A percentile compares a stretch with the other conserved stretches of the same genome.
Evolutionary conservation across 2,113 vertebrate genomes (phyloP).

Genomic region (Zapornia atra): DNA sequence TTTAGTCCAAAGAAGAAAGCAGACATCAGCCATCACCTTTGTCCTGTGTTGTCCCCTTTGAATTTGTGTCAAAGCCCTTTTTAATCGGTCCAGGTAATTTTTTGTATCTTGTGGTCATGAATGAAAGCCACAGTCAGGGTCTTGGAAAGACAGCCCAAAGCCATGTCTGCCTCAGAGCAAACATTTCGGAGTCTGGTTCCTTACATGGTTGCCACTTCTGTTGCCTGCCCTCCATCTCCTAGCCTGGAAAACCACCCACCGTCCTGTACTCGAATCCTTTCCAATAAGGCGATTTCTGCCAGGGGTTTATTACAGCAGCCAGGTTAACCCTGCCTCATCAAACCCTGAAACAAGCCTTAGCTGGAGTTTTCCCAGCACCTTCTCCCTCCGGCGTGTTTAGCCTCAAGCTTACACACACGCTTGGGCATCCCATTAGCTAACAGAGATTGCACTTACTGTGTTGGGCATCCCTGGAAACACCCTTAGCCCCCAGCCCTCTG

Average conservation of each 20-base stretch:
- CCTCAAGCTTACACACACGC: fast-evolving
- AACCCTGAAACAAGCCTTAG: neutral
- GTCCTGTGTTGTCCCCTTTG: neutral
- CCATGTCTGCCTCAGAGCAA: neutral
- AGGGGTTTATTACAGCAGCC: fast-evolving
- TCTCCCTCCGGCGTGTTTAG: neutral
- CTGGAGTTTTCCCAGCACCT: neutral
- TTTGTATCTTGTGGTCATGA: neutral
- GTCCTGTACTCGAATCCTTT: fast-evolving
- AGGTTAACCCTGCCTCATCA: neutral
- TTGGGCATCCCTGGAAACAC: neutral
- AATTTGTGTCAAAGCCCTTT: neutral
- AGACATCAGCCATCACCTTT: neutral
- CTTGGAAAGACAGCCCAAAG: neutral
- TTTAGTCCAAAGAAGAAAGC: fast-evolving
- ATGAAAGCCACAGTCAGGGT: neutral
- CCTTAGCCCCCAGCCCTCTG: fast-evolving
- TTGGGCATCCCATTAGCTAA: neutral
- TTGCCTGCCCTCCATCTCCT: neutral
- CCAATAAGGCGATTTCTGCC: neutral
- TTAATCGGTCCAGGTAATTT: neutral
- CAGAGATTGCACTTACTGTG: fast-evolving
- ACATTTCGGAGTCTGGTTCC: neutral
- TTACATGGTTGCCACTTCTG: fast-evolving
- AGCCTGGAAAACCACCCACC: neutral